Conservation (phyloP, 2,113 vertebrate species). For the Leptocoma aspasia region DNA sequence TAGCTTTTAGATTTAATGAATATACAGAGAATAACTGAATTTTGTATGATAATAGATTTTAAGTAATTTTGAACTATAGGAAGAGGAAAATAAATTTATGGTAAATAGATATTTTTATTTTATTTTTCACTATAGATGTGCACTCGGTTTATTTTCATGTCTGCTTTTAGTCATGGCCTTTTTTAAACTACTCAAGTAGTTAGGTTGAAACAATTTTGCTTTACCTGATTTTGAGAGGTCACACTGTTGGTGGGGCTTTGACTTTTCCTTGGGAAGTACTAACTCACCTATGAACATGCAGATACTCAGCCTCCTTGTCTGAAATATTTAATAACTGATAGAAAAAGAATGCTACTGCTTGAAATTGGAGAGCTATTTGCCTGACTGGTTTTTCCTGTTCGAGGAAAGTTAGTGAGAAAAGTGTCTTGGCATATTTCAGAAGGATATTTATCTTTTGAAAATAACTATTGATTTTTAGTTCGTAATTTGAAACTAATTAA, state of each 20-base stretch:
- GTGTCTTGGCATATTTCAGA: neutral
- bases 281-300: neutral
- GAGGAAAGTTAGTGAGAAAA: neutral
- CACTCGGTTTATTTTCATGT: neutral
- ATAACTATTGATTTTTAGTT: slow-evolving; percentile 46
- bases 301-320: neutral
- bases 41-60: neutral
- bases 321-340: neutral
- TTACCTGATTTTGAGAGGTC: neutral
- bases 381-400: neutral
- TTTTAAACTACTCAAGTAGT: neutral
- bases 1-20: neutral
- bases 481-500: slow-evolving; percentile 32
- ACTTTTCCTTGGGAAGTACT: neutral
- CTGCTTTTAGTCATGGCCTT: neutral
- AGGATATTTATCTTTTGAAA: slow-evolving; percentile 30
- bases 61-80: neutral
- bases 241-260: neutral
- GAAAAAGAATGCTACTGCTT: neutral
- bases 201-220: neutral
- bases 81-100: neutral
- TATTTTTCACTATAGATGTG: neutral
- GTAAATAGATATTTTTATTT: neutral
- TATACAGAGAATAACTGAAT: neutral
- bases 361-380: neutral